Evolutionary conservation across 2,113 vertebrate species (phyloP).

Genomic region (Phodopus roborovskii): DNA sequence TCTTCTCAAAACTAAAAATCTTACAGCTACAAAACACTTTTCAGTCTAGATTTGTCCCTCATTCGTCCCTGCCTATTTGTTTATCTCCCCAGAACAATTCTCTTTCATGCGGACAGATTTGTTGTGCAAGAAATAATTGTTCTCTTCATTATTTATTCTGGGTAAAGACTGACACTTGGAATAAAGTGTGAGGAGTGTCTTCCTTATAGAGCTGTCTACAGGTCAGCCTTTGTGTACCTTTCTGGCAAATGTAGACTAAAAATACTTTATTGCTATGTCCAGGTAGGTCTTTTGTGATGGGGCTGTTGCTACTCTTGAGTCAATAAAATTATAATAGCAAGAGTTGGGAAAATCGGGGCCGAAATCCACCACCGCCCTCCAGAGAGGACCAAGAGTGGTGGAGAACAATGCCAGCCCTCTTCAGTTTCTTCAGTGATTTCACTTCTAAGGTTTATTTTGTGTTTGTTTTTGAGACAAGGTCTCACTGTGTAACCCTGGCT

Average conservation of each 20-base stretch:
- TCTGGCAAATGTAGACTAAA: background rate
- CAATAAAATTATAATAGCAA: slow-evolving; percentile 10
- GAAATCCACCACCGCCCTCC: background rate
- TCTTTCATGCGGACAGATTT: background rate
- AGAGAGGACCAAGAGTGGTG: background rate
- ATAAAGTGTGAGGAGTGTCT: background rate
- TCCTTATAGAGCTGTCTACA: background rate
- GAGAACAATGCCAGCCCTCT: background rate
- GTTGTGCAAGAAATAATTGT: background rate
- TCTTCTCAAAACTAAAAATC: background rate
- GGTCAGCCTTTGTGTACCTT: background rate
- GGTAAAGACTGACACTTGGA: background rate
- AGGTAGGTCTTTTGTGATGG: background rate
- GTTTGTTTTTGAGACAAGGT: background rate
- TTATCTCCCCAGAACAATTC: background rate
- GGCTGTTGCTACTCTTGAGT: background rate
- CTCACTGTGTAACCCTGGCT: background rate
- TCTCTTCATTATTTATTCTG: slow-evolving; percentile 23
- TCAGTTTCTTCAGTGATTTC: background rate
- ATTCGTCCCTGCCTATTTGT: background rate
- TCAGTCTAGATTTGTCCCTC: background rate
- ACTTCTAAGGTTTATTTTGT: background rate
- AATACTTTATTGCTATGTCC: background rate
- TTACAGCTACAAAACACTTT: background rate
- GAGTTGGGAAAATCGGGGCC: background rate